Evolutionary conservation across 2,113 vertebrate genomes (phyloP).

Genomic region (Piaya cayana): DNA sequence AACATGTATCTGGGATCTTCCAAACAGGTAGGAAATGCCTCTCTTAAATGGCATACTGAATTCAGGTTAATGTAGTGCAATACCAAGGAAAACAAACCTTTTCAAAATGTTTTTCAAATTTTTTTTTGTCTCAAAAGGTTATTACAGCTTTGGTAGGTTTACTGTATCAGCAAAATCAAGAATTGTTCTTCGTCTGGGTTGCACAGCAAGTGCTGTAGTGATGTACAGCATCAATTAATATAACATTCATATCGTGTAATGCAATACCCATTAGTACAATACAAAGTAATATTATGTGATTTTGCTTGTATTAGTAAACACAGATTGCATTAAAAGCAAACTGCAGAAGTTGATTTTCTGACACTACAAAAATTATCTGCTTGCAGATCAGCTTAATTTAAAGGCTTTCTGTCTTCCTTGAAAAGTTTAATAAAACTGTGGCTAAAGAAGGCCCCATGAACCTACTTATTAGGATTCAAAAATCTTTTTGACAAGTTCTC

Average conservation of each 20-base stretch:
- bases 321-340: constrained; percentile 78
- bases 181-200: constrained; percentile 19
- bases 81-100: not conserved
- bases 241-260: constrained; percentile 60
- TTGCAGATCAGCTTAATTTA: constrained; percentile 73
- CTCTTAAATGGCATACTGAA: not conserved
- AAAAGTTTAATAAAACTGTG: constrained; percentile 67
- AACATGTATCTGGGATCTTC: not conserved
- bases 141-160: not conserved
- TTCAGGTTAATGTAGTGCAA: not conserved
- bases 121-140: not conserved
- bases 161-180: not conserved
- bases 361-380: constrained; percentile 70
- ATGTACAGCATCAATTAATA: constrained; percentile 54
- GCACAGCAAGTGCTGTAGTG: constrained; percentile 38
- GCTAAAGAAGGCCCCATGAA: constrained; percentile 63
- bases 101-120: not conserved
- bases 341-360: constrained; percentile 60
- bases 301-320: constrained; percentile 76
- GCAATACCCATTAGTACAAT: constrained; percentile 71
- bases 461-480: constrained; percentile 65
- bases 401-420: constrained; percentile 67
- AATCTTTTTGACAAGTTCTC: constrained; percentile 60
- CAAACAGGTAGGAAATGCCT: not conserved
- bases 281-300: constrained; percentile 71